Base-by-base conservation (phyloP, 30 jellyfish, hydroid and myxozoan species). In the Chrysaora quinquecirrha region DNA sequence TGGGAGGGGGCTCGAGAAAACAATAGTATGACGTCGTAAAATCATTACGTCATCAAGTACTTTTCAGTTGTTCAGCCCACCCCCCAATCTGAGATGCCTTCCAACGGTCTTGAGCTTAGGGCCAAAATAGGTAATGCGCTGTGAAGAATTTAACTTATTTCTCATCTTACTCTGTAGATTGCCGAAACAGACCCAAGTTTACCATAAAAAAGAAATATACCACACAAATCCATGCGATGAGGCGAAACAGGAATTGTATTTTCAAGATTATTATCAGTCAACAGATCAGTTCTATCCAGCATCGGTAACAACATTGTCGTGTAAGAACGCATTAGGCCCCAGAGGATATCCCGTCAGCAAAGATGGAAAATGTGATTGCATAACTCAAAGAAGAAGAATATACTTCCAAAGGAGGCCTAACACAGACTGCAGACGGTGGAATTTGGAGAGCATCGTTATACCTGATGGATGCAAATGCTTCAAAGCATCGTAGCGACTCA, bases 291-390 rank as follows among this genome's bases (percentile, higher is more conserved):
- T 75, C 52, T 75, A 35, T 30, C 87, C 87, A 27, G 75, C 48
- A 32, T 35, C 67, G 22, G 69, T 75, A 27, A 75, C 75, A 18
- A 75, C 50, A 1, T 1, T 75, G 61, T 64, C 49, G 22, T 75
- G 87, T 52, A 31, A 31, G 23, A 33, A 56, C 22, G 32, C 23
- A 34, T 12, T 14, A 30, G 76, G 87, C 18, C 75, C 75, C n/a
- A 28, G 75, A 30, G 87, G 87, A 14, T 56, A 75, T 34, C 87
- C 76, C 9, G 60, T 30, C 22, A 75, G 87, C 60, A 24, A 35
- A 7, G 87, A 75, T 75, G 76, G 87, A 23, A 1, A n/a, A 75
- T 75, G 87, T 9, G 75, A 48, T 30, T 75, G 87, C 69, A 34
- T 48, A n/a, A 75, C 87, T 10, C 67, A 56, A 58, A 50, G 32